A percentile compares a stretch with the other conserved stretches of the same genome.
phyloP scores from a whole-genome alignment of 2,888 invertebrate genomes.

The Drosophila pseudotalamancana region DNA sequence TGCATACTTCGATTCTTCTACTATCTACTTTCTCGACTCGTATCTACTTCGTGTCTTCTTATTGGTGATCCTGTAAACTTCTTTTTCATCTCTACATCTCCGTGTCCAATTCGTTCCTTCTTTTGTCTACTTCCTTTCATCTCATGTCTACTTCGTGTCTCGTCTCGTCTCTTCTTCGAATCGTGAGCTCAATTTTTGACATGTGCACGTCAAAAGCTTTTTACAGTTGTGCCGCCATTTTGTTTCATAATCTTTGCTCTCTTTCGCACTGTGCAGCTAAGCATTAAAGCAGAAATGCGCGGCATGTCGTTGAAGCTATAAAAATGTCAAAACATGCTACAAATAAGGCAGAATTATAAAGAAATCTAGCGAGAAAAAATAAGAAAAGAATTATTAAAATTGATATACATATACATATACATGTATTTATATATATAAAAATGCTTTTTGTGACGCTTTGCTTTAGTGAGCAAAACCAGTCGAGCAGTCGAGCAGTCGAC shows the following conservation, averaged over 20 bases:
- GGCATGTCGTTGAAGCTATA: slow-evolving; percentile 71
- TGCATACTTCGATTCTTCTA: no score
- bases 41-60: no score
- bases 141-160: no score
- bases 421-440: slow-evolving; percentile 10
- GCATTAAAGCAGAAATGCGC: slow-evolving; percentile 72
- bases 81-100: no score
- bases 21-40: no score
- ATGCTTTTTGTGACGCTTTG: slow-evolving; percentile 14
- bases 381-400: slow-evolving; percentile 28
- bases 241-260: slow-evolving; percentile 15
- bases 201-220: slow-evolving; percentile 57
- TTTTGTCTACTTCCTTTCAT: no score
- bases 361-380: slow-evolving; percentile 52
- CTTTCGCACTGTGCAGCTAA: slow-evolving; percentile 58
- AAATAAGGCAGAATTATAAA: slow-evolving; percentile 67
- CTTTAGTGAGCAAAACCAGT: no score
- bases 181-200: slow-evolving; percentile 66
- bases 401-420: slow-evolving; percentile 10
- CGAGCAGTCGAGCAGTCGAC: slow-evolving; percentile 19
- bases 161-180: slow-evolving; percentile 10
- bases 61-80: no score
- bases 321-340: slow-evolving; percentile 66
- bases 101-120: no score
- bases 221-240: slow-evolving; percentile 57